These are phyloP conservation scores for Bungarus multicinctus DNA, from an alignment of 2,113 vertebrate genomes.

Conservation along the genomic window DNA sequence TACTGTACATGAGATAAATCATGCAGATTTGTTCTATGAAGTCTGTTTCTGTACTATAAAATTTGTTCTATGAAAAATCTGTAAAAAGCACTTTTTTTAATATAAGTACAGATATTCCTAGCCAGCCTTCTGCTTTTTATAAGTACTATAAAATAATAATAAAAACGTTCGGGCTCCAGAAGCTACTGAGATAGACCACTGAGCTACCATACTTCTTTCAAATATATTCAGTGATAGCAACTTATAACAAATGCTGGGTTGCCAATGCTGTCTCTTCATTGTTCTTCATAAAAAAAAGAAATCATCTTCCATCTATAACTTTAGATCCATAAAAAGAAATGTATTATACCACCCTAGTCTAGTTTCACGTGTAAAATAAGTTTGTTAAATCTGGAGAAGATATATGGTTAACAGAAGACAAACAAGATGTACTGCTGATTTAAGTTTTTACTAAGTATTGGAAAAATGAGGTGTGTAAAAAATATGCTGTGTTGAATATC, in stretches of 20 bases:
- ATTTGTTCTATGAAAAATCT: neutral
- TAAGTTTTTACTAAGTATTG: neutral
- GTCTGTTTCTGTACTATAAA: neutral
- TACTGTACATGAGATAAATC: neutral
- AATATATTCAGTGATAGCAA: neutral
- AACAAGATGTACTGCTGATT: neutral
- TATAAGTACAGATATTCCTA: neutral
- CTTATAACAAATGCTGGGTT: neutral
- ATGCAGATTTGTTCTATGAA: neutral
- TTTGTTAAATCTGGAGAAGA: neutral
- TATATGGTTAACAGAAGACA: neutral
- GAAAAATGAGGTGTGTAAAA: neutral
- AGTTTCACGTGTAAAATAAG: neutral
- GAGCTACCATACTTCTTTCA: neutral
- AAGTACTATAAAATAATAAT: neutral
- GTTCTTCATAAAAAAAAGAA: neutral
- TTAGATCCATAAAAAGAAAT: neutral
- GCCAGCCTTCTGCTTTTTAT: neutral
- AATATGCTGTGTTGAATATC: neutral
- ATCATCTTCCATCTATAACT: neutral
- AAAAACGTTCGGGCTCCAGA: neutral
- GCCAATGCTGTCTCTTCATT: neutral
- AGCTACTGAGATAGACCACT: neutral
- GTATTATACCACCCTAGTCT: neutral
- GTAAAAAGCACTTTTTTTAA: neutral